Evolutionary conservation across 2,888 invertebrate species (phyloP).

Genomic region (Endomychus coccineus): DNA sequence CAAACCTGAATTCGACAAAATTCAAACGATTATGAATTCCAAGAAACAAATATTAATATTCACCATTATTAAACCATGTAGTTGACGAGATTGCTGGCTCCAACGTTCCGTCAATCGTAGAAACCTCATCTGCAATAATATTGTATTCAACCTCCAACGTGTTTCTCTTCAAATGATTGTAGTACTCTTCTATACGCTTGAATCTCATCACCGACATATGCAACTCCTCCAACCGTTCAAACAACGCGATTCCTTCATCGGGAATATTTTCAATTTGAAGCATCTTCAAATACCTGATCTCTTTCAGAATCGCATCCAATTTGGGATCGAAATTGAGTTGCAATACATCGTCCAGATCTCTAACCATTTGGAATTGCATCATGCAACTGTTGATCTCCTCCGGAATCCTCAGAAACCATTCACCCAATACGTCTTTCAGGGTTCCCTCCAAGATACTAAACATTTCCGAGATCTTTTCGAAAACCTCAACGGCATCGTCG

Average conservation of each 20-base stretch:
- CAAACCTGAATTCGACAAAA: too few species aligned
- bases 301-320: conserved; percentile 66
- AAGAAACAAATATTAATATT: too few species aligned
- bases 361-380: conserved; percentile 53
- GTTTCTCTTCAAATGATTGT: conserved; percentile 70
- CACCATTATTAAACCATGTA: conserved; percentile 78
- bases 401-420: conserved; percentile 64
- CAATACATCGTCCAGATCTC: conserved; percentile 46
- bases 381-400: conserved; percentile 56
- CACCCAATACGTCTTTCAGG: conserved; percentile 55
- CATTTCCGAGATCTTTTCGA: conserved; percentile 61
- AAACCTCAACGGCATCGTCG: conserved; percentile 50
- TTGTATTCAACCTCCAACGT: conserved; percentile 70
- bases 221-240: conserved; percentile 61
- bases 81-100: conserved; percentile 60
- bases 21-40: too few species aligned
- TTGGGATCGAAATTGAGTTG: conserved; percentile 62
- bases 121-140: conserved; percentile 68
- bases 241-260: conserved; percentile 57
- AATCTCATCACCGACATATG: conserved; percentile 43
- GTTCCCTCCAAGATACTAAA: conserved; percentile 54
- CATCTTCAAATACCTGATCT: conserved; percentile 69
- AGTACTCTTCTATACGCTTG: conserved; percentile 64
- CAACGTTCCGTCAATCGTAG: conserved; percentile 63
- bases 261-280: conserved; percentile 55